A percentile compares a stretch with the other conserved stretches of the same genome.
phyloP scores from a whole-genome alignment of 2,113 vertebrate species.

The Crocuta crocuta region DNA sequence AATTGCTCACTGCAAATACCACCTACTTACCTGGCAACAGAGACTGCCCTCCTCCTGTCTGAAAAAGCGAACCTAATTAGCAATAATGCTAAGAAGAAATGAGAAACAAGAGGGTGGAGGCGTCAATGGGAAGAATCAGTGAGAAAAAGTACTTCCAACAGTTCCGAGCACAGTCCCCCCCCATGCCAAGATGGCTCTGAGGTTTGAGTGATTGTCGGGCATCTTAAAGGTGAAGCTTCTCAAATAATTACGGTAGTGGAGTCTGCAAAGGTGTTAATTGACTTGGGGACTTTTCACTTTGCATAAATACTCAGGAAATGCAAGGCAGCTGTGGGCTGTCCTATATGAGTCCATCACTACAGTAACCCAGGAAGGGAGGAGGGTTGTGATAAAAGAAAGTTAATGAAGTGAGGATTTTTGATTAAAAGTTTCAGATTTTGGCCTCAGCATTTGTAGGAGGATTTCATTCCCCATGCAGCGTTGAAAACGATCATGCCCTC shows the following conservation, averaged over 20 bases:
- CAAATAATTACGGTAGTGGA: slow-evolving; percentile 37
- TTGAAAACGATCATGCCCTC: neutral
- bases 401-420: neutral
- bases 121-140: neutral
- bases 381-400: neutral
- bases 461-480: slow-evolving; percentile 16
- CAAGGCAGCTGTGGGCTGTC: neutral
- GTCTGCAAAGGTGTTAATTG: slow-evolving; percentile 3
- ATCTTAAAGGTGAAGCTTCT: slow-evolving; percentile 17
- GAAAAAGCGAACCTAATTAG: neutral
- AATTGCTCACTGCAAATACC: slow-evolving; percentile 1
- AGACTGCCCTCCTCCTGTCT: neutral
- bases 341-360: neutral
- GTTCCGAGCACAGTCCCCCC: no score
- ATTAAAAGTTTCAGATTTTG: neutral
- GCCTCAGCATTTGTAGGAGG: neutral
- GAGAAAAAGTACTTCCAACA: neutral
- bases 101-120: neutral
- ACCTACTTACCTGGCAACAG: slow-evolving; percentile 46
- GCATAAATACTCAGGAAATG: neutral
- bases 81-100: neutral
- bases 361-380: neutral
- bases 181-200: neutral
- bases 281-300: slow-evolving; percentile 30
- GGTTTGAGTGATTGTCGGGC: neutral